These are phyloP conservation scores for Parauchenoglanis ngamensis DNA, from an alignment of 2,797 vertebrate genomes.

Conservation along the genomic window DNA sequence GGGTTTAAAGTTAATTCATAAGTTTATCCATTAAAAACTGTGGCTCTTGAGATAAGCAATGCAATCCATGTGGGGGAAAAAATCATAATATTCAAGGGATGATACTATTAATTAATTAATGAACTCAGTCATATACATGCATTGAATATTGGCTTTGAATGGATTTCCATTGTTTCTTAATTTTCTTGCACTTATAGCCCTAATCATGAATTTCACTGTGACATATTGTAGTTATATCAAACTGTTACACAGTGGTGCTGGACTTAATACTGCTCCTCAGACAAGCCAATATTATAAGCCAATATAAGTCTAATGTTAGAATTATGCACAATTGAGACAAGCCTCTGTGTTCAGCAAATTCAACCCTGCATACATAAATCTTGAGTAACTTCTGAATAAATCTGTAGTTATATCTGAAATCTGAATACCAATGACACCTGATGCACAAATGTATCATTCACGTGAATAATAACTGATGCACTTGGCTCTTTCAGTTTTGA, in stretches of 20 bases:
- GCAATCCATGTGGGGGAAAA: not conserved
- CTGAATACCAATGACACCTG: not conserved
- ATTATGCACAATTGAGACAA: not conserved
- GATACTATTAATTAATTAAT: not conserved
- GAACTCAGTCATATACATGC: not conserved
- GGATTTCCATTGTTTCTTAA: not conserved
- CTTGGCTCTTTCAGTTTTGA: not conserved
- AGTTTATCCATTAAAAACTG: not conserved
- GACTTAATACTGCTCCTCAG: no score
- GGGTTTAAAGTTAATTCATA: not conserved
- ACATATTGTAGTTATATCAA: not conserved
- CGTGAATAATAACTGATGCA: not conserved
- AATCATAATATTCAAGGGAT: not conserved
- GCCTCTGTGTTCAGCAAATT: not conserved
- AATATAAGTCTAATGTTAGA: not conserved
- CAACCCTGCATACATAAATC: not conserved
- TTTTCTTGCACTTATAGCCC: not conserved
- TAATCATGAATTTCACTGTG: not conserved
- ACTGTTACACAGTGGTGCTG: no score
- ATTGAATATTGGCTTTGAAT: not conserved
- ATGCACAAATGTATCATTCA: not conserved
- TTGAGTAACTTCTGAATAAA: not conserved
- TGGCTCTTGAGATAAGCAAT: not conserved
- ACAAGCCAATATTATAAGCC: no score
- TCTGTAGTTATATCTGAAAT: not conserved